Percentiles rank a stretch among this genome's conserved stretches.
These are phyloP conservation scores for Lepus oiostolus DNA, from an alignment of 2,797 vertebrate genomes.

Conservation along the genomic window DNA sequence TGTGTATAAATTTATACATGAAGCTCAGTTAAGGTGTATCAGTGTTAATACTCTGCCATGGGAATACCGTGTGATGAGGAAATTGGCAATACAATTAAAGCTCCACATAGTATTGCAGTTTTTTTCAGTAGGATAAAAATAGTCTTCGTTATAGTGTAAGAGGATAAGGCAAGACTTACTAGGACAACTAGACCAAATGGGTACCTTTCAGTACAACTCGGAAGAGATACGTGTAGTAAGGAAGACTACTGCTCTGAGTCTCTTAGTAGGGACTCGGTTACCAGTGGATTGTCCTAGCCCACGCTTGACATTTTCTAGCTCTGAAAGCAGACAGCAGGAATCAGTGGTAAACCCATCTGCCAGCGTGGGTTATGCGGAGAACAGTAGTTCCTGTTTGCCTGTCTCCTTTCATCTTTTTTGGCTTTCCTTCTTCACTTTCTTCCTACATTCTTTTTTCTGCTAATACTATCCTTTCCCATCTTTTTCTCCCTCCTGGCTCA, in stretches of 20 bases:
- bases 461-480: neutral
- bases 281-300: neutral
- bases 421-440: neutral
- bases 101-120: conserved; percentile 60
- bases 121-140: conserved; percentile 75
- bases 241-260: conserved; percentile 17
- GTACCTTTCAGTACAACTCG: neutral
- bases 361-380: neutral
- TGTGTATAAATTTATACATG: conserved; percentile 78
- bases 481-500: neutral
- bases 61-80: conserved; percentile 55
- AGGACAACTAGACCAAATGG: conserved; percentile 3
- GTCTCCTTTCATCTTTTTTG: neutral
- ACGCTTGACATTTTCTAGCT: conserved; percentile 20
- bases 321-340: conserved; percentile 18
- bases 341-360: neutral
- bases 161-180: conserved; percentile 62
- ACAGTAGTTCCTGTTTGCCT: neutral
- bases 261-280: conserved; percentile 15
- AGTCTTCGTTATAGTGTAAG: conserved; percentile 34
- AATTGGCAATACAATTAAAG: conserved; percentile 74
- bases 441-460: neutral
- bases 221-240: conserved; percentile 7
- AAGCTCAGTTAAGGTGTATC: conserved; percentile 66
- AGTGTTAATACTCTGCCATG: conserved; percentile 52